These are phyloP conservation scores for Ceramica pisi DNA, from an alignment of 2,888 invertebrate genomes.

Conservation along the genomic window DNA sequence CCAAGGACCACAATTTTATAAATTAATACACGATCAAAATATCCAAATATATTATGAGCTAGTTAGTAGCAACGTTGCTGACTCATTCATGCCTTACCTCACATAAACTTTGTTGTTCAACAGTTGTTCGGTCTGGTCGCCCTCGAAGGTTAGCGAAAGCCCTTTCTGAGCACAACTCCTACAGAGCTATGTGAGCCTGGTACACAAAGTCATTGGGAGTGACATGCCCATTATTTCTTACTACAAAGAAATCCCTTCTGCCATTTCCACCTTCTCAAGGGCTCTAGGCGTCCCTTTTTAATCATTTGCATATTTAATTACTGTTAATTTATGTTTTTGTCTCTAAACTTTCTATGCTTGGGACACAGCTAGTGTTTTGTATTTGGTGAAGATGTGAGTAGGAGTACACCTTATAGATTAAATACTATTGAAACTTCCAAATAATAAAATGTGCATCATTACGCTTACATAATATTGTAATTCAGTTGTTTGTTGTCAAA, in stretches of 20 bases:
- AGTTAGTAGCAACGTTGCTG: not conserved
- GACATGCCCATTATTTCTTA: conserved; percentile 91
- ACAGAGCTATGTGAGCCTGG: conserved; percentile 81
- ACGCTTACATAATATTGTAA: conserved; percentile 48
- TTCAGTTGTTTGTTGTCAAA: conserved; percentile 74
- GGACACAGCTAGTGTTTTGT: conserved; percentile 5
- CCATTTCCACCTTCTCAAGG: conserved; percentile 85
- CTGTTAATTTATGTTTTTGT: conserved; percentile 71
- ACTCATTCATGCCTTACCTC: not conserved
- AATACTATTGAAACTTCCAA: conserved; percentile 11
- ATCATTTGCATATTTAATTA: conserved; percentile 79
- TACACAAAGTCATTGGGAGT: conserved; percentile 91
- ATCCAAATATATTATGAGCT: too few species aligned
- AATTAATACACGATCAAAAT: not conserved
- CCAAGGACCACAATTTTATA: conserved; percentile 1
- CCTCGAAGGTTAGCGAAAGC: conserved; percentile 60
- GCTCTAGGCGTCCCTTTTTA: conserved; percentile 60
- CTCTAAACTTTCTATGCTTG: conserved; percentile 13
- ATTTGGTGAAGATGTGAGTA: not conserved
- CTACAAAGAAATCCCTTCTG: conserved; percentile 82
- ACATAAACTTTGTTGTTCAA: conserved; percentile 2
- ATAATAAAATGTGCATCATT: conserved; percentile 27
- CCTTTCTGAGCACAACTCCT: conserved; percentile 70
- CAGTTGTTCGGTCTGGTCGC: not conserved
- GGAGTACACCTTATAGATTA: not conserved